These are phyloP conservation scores for Spodoptera exigua DNA, from an alignment of 2,888 invertebrate species.

Conservation along the genomic window DNA sequence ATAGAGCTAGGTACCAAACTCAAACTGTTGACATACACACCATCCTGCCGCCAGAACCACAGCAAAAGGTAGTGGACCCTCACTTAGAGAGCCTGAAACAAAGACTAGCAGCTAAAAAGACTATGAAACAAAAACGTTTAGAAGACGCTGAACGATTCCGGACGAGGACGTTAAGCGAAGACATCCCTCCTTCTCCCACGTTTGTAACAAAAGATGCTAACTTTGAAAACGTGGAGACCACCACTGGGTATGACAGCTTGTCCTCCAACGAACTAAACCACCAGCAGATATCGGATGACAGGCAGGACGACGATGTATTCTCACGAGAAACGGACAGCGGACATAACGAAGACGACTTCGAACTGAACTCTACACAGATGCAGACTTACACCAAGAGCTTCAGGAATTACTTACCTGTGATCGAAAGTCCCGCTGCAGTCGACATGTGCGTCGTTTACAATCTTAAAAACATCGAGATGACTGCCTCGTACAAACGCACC, in stretches of 20 bases:
- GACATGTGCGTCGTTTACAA: slow-evolving; percentile 85
- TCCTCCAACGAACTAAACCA: slow-evolving; percentile 83
- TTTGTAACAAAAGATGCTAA: slow-evolving; percentile 83
- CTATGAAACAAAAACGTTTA: slow-evolving; percentile 88
- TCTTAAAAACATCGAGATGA: slow-evolving; percentile 84
- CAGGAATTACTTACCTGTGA: slow-evolving; percentile 84
- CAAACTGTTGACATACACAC: slow-evolving; percentile 86
- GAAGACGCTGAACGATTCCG: slow-evolving; percentile 93
- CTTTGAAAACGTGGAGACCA: slow-evolving; percentile 84
- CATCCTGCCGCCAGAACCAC: slow-evolving; percentile 66
- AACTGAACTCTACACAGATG: slow-evolving; percentile 89
- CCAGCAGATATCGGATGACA: slow-evolving; percentile 75
- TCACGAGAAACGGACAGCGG: slow-evolving; percentile 89
- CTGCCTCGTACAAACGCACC: slow-evolving; percentile 74
- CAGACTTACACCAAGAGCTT: slow-evolving; percentile 90
- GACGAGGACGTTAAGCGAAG: slow-evolving; percentile 91
- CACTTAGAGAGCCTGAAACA: slow-evolving; percentile 80
- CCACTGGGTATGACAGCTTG: slow-evolving; percentile 85
- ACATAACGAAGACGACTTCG: slow-evolving; percentile 93
- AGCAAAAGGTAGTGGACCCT: slow-evolving; percentile 69
- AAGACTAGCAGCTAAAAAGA: slow-evolving; percentile 82
- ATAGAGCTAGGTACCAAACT: slow-evolving; percentile 92
- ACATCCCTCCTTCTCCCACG: slow-evolving; percentile 85
- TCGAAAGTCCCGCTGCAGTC: slow-evolving; percentile 82
- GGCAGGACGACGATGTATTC: slow-evolving; percentile 74